phyloP scores from a whole-genome alignment of 2,113 vertebrate species.

The Hippoglossus stenolepis region DNA sequence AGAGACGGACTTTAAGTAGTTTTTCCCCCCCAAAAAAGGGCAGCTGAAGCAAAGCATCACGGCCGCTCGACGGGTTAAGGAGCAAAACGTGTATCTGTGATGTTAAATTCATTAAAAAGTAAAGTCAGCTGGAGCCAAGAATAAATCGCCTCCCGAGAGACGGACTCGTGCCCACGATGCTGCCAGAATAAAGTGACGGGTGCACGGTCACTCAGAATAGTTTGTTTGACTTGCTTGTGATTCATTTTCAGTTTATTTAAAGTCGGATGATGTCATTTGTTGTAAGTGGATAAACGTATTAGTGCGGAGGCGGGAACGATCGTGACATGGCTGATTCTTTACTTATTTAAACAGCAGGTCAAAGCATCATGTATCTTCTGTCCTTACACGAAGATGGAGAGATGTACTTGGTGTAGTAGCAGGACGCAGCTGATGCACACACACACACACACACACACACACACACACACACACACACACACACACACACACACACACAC shows the following conservation, averaged over 20 bases:
- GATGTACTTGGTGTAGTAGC: background rate
- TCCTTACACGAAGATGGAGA: slow-evolving; percentile 4
- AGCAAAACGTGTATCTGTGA: slow-evolving; percentile 57
- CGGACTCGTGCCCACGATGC: background rate
- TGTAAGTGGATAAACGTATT: background rate
- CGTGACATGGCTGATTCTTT: background rate
- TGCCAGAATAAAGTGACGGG: slow-evolving; percentile 5
- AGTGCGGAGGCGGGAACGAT: background rate
- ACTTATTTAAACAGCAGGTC: slow-evolving; percentile 20
- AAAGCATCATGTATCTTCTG: background rate
- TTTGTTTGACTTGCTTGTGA: background rate
- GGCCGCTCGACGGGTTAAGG: slow-evolving; percentile 41
- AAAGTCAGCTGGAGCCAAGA: slow-evolving; percentile 42
- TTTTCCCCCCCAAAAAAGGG: background rate
- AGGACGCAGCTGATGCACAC: background rate
- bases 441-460: background rate
- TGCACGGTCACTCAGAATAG: background rate
- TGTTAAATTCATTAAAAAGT: slow-evolving; percentile 62
- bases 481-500: background rate
- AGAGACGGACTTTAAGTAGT: background rate
- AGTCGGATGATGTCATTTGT: background rate
- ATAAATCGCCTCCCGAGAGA: slow-evolving; percentile 31
- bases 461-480: background rate
- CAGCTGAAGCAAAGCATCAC: slow-evolving; percentile 18
- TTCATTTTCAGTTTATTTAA: background rate